phyloP scores from a whole-genome alignment of 2,797 vertebrate species.

The Leptoclinus maculatus region DNA sequence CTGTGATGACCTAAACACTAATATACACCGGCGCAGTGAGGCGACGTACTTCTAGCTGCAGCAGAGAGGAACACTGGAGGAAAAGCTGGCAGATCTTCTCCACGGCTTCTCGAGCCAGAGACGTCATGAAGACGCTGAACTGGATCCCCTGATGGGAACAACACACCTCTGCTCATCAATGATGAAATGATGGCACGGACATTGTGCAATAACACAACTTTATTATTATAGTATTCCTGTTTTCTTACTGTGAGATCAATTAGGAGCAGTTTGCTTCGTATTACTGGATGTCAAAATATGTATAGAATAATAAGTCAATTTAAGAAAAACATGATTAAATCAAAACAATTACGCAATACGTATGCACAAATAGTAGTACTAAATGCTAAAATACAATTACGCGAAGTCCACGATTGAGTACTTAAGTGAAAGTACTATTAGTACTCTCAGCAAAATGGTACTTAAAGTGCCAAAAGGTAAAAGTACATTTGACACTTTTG shows the following conservation, averaged over 20 bases:
- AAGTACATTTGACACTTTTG: neutral
- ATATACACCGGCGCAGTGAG: accelerated
- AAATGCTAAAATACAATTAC: neutral
- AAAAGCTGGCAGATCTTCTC: constrained; percentile 80
- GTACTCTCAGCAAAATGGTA: neutral
- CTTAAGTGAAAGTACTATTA: neutral
- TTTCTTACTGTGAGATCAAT: neutral
- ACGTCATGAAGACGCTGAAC: constrained; percentile 72
- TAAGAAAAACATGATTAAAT: neutral
- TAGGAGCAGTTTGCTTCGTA: neutral
- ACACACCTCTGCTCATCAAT: neutral
- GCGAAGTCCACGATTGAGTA: neutral
- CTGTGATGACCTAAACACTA: neutral
- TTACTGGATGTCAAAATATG: neutral
- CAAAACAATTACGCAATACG: neutral
- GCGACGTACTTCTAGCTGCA: constrained; percentile 64
- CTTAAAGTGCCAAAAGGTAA: neutral
- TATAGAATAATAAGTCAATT: neutral
- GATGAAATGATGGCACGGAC: neutral
- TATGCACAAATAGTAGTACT: neutral
- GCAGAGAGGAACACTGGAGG: constrained; percentile 69
- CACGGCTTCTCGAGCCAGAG: constrained; percentile 75
- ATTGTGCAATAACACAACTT: neutral
- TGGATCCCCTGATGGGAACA: constrained; percentile 65
- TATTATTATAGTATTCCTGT: neutral